Evolutionary conservation across 2,797 vertebrate species (phyloP).

Genomic region (Sarcoramphus papa): DNA sequence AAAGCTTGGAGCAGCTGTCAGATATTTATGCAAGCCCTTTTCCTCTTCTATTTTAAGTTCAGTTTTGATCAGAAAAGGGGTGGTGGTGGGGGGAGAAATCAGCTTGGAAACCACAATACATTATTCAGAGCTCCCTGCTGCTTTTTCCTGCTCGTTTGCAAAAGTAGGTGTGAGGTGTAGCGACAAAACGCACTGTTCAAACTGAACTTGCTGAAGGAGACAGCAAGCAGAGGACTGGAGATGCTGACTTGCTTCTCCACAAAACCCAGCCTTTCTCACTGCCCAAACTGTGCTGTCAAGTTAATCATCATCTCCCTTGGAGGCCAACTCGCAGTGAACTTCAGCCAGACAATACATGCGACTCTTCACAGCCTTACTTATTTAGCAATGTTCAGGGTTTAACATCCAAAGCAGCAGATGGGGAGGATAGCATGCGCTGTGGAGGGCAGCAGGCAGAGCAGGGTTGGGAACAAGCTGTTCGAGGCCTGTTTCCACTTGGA

Average conservation of each 20-base stretch:
- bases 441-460: neutral
- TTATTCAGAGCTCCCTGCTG: neutral
- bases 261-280: neutral
- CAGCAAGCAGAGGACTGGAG: neutral
- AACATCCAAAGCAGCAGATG: neutral
- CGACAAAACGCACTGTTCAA: fast-evolving
- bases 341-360: neutral
- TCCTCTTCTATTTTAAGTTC: constrained; percentile 3
- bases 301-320: neutral
- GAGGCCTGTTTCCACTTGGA: neutral
- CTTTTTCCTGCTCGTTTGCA: neutral
- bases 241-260: neutral
- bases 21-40: neutral
- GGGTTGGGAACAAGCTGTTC: neutral
- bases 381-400: neutral
- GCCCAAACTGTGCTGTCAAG: neutral
- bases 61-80: neutral
- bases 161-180: neutral
- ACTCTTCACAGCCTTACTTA: neutral
- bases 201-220: neutral
- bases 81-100: neutral
- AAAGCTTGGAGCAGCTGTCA: neutral
- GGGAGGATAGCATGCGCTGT: neutral
- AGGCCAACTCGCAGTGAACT: neutral
- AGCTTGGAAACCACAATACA: neutral